phyloP scores from a whole-genome alignment of 2,888 invertebrate species.

The Rugalucina vietnamica region DNA sequence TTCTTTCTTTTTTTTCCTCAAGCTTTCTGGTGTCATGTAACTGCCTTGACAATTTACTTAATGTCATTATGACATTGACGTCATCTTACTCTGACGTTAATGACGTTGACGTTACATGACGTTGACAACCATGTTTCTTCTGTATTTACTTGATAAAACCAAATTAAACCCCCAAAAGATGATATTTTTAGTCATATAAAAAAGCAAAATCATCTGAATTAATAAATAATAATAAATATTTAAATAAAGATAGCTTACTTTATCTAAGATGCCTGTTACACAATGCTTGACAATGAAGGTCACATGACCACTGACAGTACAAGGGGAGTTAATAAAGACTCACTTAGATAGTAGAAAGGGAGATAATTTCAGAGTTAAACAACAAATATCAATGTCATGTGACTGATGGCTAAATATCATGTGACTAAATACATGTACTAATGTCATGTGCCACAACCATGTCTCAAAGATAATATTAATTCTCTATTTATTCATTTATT shows the following conservation, averaged over 20 bases:
- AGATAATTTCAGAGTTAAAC: too few species aligned
- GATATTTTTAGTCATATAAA: neutral
- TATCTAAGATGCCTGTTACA: too few species aligned
- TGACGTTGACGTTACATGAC: neutral
- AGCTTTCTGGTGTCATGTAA: neutral
- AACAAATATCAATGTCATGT: too few species aligned
- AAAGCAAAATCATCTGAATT: neutral
- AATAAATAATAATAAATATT: neutral
- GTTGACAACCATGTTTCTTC: slow-evolving; percentile 14
- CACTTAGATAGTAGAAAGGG: neutral
- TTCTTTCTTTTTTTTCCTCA: neutral
- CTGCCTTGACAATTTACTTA: neutral
- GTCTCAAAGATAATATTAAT: too few species aligned
- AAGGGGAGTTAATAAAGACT: neutral
- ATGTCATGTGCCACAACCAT: too few species aligned
- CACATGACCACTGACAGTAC: neutral
- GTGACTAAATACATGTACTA: too few species aligned
- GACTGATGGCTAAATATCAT: too few species aligned
- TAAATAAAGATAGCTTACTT: neutral
- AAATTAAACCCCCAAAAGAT: too few species aligned
- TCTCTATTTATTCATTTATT: too few species aligned
- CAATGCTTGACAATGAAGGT: too few species aligned
- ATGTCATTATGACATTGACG: slow-evolving; percentile 10
- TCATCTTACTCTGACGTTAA: slow-evolving; percentile 40
- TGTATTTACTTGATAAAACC: too few species aligned